Evolutionary conservation across 1,140 invertebrate genomes (phyloP).

Genomic region (Cyclina sinensis): DNA sequence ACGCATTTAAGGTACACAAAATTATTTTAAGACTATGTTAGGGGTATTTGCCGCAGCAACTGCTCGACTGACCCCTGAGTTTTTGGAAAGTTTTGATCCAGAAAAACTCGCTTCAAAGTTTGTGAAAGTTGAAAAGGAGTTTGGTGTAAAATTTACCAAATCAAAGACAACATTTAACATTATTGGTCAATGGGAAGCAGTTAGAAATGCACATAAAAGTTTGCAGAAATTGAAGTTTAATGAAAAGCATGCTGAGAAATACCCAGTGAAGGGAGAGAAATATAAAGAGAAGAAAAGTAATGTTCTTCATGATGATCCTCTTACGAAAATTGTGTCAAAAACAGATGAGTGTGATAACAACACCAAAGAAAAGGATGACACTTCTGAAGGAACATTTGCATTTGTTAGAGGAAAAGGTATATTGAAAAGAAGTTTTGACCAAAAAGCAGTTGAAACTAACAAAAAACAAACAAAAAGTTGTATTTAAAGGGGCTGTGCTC

Average conservation of each 20-base stretch:
- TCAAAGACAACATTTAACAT: conserved; percentile 33
- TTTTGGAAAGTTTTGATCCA: conserved; percentile 51
- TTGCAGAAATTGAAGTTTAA: conserved; percentile 12
- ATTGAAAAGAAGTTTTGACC: too few relatives aligned
- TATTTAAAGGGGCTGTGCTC: too few relatives aligned
- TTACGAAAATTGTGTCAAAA: neutral
- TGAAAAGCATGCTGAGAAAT: conserved; percentile 14
- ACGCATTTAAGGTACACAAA: too few relatives aligned
- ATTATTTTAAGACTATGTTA: neutral
- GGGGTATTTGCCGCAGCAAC: conserved; percentile 44
- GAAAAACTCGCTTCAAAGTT: conserved; percentile 54
- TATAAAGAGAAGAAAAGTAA: neutral
- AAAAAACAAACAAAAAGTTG: too few relatives aligned
- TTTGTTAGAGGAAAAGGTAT: neutral
- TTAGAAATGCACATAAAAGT: conserved; percentile 7
- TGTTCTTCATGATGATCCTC: too few relatives aligned
- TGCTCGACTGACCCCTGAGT: conserved; percentile 23
- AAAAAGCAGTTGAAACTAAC: too few relatives aligned
- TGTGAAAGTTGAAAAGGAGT: conserved; percentile 40
- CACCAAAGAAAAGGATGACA: neutral
- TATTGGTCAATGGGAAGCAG: conserved; percentile 23
- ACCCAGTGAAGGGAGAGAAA: neutral
- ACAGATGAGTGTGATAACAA: neutral
- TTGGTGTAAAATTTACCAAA: conserved; percentile 51
- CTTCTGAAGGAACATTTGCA: neutral